Percentiles rank a stretch among this genome's conserved stretches.
Evolutionary conservation across 2,888 invertebrate genomes (phyloP).

Genomic region (Ichneumoninae sp.): DNA sequence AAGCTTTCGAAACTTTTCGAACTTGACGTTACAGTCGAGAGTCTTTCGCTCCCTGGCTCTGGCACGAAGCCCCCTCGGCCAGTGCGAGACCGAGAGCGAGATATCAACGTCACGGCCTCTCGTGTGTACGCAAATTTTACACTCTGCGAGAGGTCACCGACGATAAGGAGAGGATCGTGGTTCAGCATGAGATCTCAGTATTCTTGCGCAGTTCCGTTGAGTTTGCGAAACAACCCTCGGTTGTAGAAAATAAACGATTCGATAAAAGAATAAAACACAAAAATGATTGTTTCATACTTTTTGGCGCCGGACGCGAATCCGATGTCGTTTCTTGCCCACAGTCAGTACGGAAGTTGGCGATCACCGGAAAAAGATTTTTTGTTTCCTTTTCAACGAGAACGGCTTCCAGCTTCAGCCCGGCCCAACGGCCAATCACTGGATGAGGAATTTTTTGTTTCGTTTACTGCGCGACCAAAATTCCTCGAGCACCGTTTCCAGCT

Average conservation of each 20-base stretch:
- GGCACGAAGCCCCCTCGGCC: not conserved
- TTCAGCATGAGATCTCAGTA: not conserved
- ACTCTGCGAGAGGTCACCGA: slow-evolving; percentile 57
- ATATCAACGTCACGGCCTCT: slow-evolving; percentile 12
- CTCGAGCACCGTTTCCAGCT: too few species aligned
- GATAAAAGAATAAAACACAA: not conserved
- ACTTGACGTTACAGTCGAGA: not conserved
- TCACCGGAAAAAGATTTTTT: too few species aligned
- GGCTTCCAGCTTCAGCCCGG: too few species aligned
- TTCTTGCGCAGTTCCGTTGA: not conserved
- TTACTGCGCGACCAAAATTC: too few species aligned
- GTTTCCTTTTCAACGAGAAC: too few species aligned
- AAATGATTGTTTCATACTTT: too few species aligned
- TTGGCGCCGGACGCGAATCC: too few species aligned
- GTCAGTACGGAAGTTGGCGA: too few species aligned
- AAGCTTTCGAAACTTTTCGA: slow-evolving; percentile 7
- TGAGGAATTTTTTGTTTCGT: not conserved
- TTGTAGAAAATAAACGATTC: not conserved
- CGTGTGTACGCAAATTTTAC: slow-evolving; percentile 11
- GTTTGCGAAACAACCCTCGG: slow-evolving; percentile 15
- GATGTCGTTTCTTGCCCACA: too few species aligned
- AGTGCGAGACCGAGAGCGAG: slow-evolving; percentile 16
- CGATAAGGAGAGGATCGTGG: slow-evolving; percentile 52
- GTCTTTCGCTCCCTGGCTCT: not conserved
- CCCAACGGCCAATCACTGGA: too few species aligned